Conservation (phyloP, 1,140 invertebrate genomes). For the Drosophila eugracilis region DNA sequence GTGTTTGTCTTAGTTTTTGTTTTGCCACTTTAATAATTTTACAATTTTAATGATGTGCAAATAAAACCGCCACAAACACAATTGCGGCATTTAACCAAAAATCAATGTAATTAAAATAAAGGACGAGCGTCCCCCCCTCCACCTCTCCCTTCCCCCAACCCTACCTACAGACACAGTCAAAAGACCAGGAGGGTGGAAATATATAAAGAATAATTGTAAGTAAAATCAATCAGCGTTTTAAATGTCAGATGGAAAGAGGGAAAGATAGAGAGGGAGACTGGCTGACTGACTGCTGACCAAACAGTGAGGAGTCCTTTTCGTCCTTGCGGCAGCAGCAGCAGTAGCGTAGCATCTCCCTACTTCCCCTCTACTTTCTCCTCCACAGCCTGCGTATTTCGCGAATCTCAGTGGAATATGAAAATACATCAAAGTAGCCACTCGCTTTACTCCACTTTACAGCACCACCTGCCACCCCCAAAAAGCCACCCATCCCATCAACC, state of each 20-base stretch:
- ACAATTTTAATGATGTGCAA: conserved; percentile 84
- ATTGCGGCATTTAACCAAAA: conserved; percentile 69
- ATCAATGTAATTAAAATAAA: conserved; percentile 83
- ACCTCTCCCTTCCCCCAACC: too few species aligned
- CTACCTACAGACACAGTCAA: too few species aligned
- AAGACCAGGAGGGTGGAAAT: neutral
- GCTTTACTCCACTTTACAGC: conserved; percentile 21
- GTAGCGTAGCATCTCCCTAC: too few species aligned
- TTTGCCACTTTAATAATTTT: conserved; percentile 79
- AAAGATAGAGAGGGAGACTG: neutral
- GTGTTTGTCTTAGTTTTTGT: conserved; percentile 74
- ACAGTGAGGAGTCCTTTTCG: conserved; percentile 15
- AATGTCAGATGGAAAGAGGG: conserved; percentile 50
- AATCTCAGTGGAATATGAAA: conserved; percentile 75
- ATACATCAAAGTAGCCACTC: conserved; percentile 73
- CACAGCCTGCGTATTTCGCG: conserved; percentile 21
- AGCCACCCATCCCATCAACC: too few species aligned
- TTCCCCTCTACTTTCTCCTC: neutral
- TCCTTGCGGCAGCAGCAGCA: neutral
- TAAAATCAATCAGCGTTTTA: conserved; percentile 73
- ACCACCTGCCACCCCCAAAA: neutral
- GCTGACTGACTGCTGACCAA: conserved; percentile 63
- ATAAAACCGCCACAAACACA: conserved; percentile 53
- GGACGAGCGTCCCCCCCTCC: too few species aligned
- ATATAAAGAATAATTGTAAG: conserved; percentile 7